These are phyloP conservation scores for Blastobasis lacticolella DNA, from an alignment of 2,888 invertebrate species.

Conservation along the genomic window DNA sequence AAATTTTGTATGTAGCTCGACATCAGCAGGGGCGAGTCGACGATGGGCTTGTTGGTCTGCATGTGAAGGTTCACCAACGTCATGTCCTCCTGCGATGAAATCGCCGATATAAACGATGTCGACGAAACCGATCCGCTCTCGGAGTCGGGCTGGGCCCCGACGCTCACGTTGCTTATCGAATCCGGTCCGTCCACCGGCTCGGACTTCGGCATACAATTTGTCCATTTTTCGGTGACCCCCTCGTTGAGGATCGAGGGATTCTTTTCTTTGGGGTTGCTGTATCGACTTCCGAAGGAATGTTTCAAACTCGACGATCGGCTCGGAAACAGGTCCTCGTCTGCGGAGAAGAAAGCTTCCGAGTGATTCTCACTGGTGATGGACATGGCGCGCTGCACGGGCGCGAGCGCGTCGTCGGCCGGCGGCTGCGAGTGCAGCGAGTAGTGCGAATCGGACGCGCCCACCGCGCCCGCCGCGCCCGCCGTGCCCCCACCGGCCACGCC, in stretches of 20 bases:
- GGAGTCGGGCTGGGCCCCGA: conserved; percentile 76
- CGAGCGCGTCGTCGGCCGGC: conserved; percentile 74
- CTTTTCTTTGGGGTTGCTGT: conserved; percentile 64
- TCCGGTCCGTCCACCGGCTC: conserved; percentile 50
- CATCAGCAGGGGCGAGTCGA: conserved; percentile 95
- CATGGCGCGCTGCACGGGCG: conserved; percentile 85
- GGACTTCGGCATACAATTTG: conserved; percentile 47
- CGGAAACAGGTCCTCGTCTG: conserved; percentile 89
- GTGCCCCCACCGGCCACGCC: conserved; percentile 45
- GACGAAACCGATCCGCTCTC: conserved; percentile 88
- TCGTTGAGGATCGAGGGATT: conserved; percentile 73
- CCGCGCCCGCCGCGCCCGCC: conserved; percentile 47
- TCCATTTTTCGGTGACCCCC: conserved; percentile 56
- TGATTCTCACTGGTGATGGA: conserved; percentile 93
- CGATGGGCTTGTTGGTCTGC: conserved; percentile 93
- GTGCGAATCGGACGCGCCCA: conserved; percentile 79
- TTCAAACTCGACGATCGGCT: conserved; percentile 80
- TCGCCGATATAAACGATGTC: conserved; percentile 90
- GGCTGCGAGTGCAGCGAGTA: conserved; percentile 76
- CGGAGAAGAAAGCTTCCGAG: conserved; percentile 94
- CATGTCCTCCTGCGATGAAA: conserved; percentile 94
- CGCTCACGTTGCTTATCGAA: conserved; percentile 55
- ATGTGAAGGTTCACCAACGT: conserved; percentile 94
- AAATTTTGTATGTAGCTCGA: conserved; percentile 94
- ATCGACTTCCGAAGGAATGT: conserved; percentile 74